Base-by-base conservation (phyloP, 2,888 invertebrate species). In the Pristionchus fissidentatus region DNA sequence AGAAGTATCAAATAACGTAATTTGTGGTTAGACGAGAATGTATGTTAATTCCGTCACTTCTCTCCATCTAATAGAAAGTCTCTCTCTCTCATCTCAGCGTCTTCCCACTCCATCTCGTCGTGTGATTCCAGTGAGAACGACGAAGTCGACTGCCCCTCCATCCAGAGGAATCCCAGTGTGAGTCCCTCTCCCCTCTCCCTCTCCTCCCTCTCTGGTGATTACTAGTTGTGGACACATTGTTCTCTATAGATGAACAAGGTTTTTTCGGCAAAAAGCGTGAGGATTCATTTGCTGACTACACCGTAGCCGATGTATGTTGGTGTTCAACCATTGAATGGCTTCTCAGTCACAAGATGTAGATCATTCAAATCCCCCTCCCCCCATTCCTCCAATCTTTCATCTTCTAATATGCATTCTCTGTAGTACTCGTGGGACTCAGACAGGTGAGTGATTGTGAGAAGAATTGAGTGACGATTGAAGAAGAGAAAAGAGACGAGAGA, bases 361-460 rank as follows among this genome's bases (percentile, higher is more conserved):
- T n/a, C n/a, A n/a, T n/a, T n/a, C n/a, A n/a, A n/a, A n/a, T 32
- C 60, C 62, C 62, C 32, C 32, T 49, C 7, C n/a, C 10, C 49
- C 41, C 57, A 5, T 35, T 57, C 38, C 52, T 49, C 8, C 38
- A 5, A 1, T 38, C 8, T 26, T 60, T 35, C 7, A 32, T 41
- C 29, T 19, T 62, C 62, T 13, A 29, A 29, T 41, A 62, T 62
- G 43, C 62, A 46, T 81, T 43, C 7, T 78, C 80, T 80, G 1
- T 81, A 81, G 80, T 62, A 52, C 80, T 62, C 80, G 80, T 22
- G 60, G 62, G 13, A 81, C 80, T 32, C 80, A 81, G 46, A 81
- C 80, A 81, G 80, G 80, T 81, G 46, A 46, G 60, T 60, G 60
- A 55, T 35, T 75, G n/a, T 75, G 49, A 62, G 15, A 10, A 22